Base-by-base conservation (phyloP, 2,797 vertebrate species). In the Gymnopithys bicolor region DNA sequence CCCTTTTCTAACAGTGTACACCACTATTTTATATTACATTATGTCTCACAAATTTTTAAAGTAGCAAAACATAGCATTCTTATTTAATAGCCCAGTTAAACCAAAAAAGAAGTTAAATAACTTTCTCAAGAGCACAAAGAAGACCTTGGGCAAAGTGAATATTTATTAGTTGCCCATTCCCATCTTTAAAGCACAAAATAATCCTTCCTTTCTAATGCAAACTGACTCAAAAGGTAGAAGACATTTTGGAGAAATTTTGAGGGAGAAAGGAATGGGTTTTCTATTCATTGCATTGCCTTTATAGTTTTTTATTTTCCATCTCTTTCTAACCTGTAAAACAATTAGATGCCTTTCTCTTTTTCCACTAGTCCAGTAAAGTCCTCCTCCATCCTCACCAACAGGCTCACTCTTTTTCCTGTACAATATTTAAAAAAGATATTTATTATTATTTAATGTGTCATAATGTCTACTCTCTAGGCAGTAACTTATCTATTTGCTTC, bases 201-300 rank as follows among this genome's bases (percentile, higher is more conserved):
- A 21, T 58, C 18, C 23, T 86, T 55, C 16, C 1, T 48, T 74
- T 76, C 23, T 74, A 7, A 77, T 46, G 13, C 8, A 84, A 64
- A n/a, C 11, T 23, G 35, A 53, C 27, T 73, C 7, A 73, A 84
- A 71, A 8, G 11, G 18, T 53, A 67, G 7, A 49, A 28, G 7
- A 49, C 0, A n/a, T 37, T 52, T 27, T 49, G 10, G 4, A 51
- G 28, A 55, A 58, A 66, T 35, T 0, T 2, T 70, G 9, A 8
- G 16, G 16, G 6, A 59, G 7, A 6, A 0, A 3, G 8, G 5
- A 67, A 12, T 35, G 12, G 0, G 1, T 5, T 30, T 67, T 60
- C 41, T 37, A 55, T 45, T 63, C 6, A 18, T 46, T 55, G 24
- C 7, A 13, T 24, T 32, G 8, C 7, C 10, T 32, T 60, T 71